Base-by-base conservation (phyloP, 2,113 vertebrate species). In the Coptodon rendalli region DNA sequence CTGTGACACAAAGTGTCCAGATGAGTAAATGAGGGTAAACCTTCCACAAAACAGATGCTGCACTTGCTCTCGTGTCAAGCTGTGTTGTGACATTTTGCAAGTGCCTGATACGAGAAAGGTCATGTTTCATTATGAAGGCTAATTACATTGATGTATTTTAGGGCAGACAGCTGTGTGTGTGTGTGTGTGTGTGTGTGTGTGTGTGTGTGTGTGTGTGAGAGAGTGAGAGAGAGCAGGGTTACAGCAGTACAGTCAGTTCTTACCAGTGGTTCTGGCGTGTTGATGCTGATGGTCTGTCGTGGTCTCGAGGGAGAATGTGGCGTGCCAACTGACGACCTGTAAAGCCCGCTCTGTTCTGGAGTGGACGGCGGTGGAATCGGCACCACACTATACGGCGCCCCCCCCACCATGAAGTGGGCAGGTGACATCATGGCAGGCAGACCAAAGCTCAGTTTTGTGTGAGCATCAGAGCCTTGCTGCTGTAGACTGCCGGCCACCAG, bases 331-430 rank as follows among this genome's bases (percentile, higher is more conserved):
- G 16, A 91, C 2, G 22, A 87, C 2, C 13, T 19, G 14, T 6
- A 90, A 84, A 6, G 66, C 4, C 92, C 43, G 19, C 93, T 66
- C 2, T 95, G 93, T 13, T 96, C 94, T 0, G 96, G 96, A 9
- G 94, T 96, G 71, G 95, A 89, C 14, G 93, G 95, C 4, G 91
- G 78, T 0, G 94, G 3, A 0, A 82, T 24, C 1, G 95, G 93
- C 2, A 96, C 85, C 17, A 95, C 40, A 12, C 96, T 80, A 34
- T 96, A 78, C 0, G 97, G 76, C 0, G 95, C 83, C 3, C 95
- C 86, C 14, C 97, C 91, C 38, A 98, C 71, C 85, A 98, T 92
- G 52, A 98, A 95, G 8, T 96, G 97, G 0, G 95, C 50, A 0
- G 95, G 80, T 0, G 97, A 93, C 80, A 97, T 85, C 40, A 97